phyloP scores from a whole-genome alignment of 2,113 vertebrate species.

The Cyphomyrus plagiostoma region DNA sequence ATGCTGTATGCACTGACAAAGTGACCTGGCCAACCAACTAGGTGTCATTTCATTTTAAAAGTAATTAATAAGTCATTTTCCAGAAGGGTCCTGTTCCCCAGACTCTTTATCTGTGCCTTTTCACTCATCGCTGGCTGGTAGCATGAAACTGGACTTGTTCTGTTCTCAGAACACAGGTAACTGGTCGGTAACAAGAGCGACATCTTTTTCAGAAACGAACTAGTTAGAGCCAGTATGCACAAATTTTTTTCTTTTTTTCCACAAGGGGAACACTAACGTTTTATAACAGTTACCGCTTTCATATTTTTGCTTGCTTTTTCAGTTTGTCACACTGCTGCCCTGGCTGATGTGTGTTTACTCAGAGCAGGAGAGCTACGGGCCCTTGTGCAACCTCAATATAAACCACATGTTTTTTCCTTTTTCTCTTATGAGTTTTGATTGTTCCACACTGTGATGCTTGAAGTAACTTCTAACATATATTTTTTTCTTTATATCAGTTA shows the following conservation, averaged over 20 bases:
- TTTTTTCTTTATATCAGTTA: neutral
- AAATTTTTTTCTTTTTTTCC: neutral
- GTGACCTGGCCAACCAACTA: neutral
- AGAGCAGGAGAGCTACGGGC: neutral
- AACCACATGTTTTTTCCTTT: slow-evolving; percentile 23
- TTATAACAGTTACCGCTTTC: neutral
- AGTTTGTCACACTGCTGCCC: neutral
- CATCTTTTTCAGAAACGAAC: neutral
- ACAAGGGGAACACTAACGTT: neutral
- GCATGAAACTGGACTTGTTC: neutral
- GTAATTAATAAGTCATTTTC: neutral
- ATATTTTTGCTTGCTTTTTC: neutral
- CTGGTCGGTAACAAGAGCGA: neutral
- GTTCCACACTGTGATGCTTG: slow-evolving; percentile 15
- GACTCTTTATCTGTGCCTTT: neutral
- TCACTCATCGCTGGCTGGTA: neutral
- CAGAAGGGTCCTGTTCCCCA: neutral
- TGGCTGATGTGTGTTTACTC: slow-evolving; percentile 19
- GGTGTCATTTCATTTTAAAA: neutral
- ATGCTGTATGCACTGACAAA: neutral
- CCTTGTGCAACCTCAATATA: slow-evolving; percentile 21
- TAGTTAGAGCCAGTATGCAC: neutral
- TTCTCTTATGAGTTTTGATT: slow-evolving; percentile 19
- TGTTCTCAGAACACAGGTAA: neutral
- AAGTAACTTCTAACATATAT: slow-evolving; percentile 12